phyloP scores from a whole-genome alignment of 2,888 invertebrate genomes.

The Notocelia uddmanniana region DNA sequence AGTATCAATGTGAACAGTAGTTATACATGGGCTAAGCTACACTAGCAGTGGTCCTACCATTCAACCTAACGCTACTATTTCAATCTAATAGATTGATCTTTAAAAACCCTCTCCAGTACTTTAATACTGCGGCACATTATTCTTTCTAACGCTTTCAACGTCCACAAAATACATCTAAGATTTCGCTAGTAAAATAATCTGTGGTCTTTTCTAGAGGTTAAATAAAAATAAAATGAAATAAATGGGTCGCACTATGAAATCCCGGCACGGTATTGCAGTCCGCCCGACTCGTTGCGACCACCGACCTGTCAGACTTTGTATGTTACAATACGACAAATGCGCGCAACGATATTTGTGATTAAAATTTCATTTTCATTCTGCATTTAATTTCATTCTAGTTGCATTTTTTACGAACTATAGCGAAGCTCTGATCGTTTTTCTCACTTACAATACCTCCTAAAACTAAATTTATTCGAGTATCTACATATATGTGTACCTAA shows the following conservation, averaged over 20 bases:
- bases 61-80: too few relatives aligned
- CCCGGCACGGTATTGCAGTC: constrained; percentile 14
- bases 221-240: constrained; percentile 35
- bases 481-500: too few relatives aligned
- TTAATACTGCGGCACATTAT: background rate
- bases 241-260: constrained; percentile 28
- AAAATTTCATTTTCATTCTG: constrained; percentile 29
- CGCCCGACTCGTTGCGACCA: constrained; percentile 9
- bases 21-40: too few relatives aligned
- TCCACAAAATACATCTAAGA: constrained; percentile 27
- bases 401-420: constrained; percentile 8
- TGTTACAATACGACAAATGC: constrained; percentile 32
- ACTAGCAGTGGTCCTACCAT: too few relatives aligned
- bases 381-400: constrained; percentile 26
- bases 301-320: constrained; percentile 24
- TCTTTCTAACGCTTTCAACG: constrained; percentile 22
- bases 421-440: background rate
- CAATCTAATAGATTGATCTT: background rate
- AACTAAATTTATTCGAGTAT: too few relatives aligned
- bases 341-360: constrained; percentile 31
- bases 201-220: constrained; percentile 23
- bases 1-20: too few relatives aligned
- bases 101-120: background rate
- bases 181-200: constrained; percentile 21
- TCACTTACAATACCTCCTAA: background rate